Evolutionary conservation across 1,140 invertebrate genomes (phyloP).

Genomic region (Panonychus citri): DNA sequence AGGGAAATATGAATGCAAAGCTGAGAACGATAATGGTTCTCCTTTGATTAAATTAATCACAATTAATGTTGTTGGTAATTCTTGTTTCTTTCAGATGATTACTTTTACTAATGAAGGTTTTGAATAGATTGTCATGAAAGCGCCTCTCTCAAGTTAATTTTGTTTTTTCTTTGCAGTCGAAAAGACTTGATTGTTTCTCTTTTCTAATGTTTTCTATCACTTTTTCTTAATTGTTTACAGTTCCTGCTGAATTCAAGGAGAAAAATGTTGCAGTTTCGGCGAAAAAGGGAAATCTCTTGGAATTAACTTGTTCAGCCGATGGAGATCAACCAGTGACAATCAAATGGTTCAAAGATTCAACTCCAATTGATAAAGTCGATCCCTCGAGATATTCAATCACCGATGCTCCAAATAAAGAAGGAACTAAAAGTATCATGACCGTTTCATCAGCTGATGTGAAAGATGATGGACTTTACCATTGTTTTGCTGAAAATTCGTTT

Average conservation of each 20-base stretch:
- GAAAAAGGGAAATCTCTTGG: conserved; percentile 62
- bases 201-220: no score
- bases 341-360: conserved; percentile 36
- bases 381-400: conserved; percentile 15
- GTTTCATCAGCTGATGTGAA: conserved; percentile 60
- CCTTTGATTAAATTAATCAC: no score
- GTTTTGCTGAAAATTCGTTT: conserved; percentile 60
- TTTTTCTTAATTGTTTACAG: conserved; percentile 24
- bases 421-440: conserved; percentile 32
- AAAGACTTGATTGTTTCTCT: no score
- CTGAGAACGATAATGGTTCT: no score
- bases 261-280: conserved; percentile 74
- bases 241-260: conserved; percentile 76
- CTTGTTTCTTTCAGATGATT: no score
- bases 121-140: no score
- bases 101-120: no score
- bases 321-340: conserved; percentile 89
- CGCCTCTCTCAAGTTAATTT: no score
- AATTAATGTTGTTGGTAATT: no score
- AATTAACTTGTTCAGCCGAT: conserved; percentile 79
- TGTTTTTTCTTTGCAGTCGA: no score
- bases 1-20: no score
- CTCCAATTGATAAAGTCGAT: conserved; percentile 1
- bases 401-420: conserved; percentile 12
- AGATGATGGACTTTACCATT: conserved; percentile 69